A percentile compares a stretch with the other conserved stretches of the same genome.
Evolutionary conservation across 2,888 invertebrate species (phyloP).

Genomic region (Pseudoips prasinana): DNA sequence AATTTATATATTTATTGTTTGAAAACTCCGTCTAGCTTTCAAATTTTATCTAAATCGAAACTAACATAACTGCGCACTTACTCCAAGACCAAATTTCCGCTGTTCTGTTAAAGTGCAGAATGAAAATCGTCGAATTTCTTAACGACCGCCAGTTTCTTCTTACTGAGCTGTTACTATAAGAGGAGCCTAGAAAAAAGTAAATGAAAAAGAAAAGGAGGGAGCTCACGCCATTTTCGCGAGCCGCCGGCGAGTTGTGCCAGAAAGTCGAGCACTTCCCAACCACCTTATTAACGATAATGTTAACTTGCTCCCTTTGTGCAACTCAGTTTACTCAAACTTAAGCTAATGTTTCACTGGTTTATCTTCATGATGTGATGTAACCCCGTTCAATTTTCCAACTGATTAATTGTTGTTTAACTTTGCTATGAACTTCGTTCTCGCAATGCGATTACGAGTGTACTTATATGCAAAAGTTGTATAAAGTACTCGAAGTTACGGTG

Average conservation of each 20-base stretch:
- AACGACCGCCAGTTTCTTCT: conserved; percentile 33
- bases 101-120: conserved; percentile 7
- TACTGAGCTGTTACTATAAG: conserved; percentile 45
- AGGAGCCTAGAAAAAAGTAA: conserved; percentile 41
- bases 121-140: conserved; percentile 9
- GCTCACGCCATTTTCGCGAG: conserved; percentile 25
- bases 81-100: too few relatives aligned
- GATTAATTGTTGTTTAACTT: conserved; percentile 33
- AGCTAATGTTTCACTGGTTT: too few relatives aligned
- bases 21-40: too few relatives aligned
- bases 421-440: conserved; percentile 17
- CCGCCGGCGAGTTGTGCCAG: conserved; percentile 22
- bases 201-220: conserved; percentile 57
- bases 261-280: conserved; percentile 39
- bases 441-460: conserved; percentile 13
- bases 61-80: too few relatives aligned
- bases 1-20: too few relatives aligned
- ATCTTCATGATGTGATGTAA: conserved; percentile 34
- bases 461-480: conserved; percentile 5
- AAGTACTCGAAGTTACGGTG: too few relatives aligned
- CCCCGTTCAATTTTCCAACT: conserved; percentile 30
- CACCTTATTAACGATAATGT: conserved; percentile 49
- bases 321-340: conserved; percentile 35
- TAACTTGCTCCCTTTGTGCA: conserved; percentile 45
- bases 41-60: too few relatives aligned